Conservation (phyloP, 1,140 invertebrate genomes). For the Megalopta genalis region DNA sequence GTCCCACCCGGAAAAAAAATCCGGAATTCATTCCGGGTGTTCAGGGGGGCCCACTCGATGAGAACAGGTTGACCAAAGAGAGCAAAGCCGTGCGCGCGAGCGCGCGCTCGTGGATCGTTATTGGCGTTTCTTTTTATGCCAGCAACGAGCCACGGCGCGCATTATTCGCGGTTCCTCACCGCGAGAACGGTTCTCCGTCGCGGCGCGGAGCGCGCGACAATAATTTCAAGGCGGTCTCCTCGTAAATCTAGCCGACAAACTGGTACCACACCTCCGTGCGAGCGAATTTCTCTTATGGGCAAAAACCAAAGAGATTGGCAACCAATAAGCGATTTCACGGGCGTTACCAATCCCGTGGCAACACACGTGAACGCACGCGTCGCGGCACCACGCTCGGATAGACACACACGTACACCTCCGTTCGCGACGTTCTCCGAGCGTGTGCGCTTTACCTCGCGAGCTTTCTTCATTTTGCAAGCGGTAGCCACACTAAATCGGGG, state of each 20-base stretch:
- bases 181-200: neutral
- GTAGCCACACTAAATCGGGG: too few relatives aligned
- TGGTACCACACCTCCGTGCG: constrained; percentile 50
- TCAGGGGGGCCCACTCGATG: constrained; percentile 15
- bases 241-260: constrained; percentile 61
- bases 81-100: neutral
- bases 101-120: neutral
- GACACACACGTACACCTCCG: constrained; percentile 26
- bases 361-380: constrained; percentile 39
- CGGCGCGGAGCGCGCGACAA: constrained; percentile 44
- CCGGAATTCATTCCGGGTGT: constrained; percentile 20
- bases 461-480: too few relatives aligned
- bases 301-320: constrained; percentile 57
- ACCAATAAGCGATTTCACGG: constrained; percentile 63
- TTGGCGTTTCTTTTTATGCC: constrained; percentile 23
- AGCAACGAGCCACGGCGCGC: neutral
- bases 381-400: constrained; percentile 37
- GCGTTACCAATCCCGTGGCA: constrained; percentile 53
- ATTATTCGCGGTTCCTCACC: constrained; percentile 32
- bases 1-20: constrained; percentile 43
- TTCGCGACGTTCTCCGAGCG: too few relatives aligned
- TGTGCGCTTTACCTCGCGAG: too few relatives aligned
- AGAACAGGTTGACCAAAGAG: constrained; percentile 37
- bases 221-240: constrained; percentile 57
- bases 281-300: constrained; percentile 60